Conservation (phyloP, 2,888 invertebrate species). For the Scaptomyza tumidula region DNA sequence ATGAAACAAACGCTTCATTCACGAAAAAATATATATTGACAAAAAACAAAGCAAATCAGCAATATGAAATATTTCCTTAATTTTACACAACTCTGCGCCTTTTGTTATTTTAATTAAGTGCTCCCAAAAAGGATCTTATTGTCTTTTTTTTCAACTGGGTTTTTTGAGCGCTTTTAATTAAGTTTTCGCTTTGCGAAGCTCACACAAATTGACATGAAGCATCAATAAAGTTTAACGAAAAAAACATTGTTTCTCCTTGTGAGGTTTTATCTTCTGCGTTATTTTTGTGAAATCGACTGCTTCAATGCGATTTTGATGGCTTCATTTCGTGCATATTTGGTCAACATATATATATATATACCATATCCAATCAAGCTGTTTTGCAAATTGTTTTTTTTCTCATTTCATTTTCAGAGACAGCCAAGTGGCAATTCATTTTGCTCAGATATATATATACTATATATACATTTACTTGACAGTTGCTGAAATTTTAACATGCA, state of each 20-base stretch:
- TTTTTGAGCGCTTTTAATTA: conserved; percentile 64
- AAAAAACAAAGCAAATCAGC: background rate
- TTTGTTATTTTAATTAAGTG: conserved; percentile 71
- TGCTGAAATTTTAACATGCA: conserved; percentile 23
- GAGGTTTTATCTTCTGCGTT: conserved; percentile 16
- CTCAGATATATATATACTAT: conserved; percentile 8
- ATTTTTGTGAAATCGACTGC: conserved; percentile 10
- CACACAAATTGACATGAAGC: conserved; percentile 64
- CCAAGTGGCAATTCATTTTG: conserved; percentile 39
- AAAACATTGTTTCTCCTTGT: conserved; percentile 56
- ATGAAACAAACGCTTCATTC: conserved; percentile 76
- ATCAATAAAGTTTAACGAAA: conserved; percentile 69
- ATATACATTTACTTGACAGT: conserved; percentile 12
- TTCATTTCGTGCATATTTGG: conserved; percentile 54
- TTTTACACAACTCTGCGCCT: conserved; percentile 59
- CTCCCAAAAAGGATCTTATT: conserved; percentile 64
- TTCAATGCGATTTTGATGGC: conserved; percentile 64
- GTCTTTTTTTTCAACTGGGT: conserved; percentile 7
- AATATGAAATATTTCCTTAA: conserved; percentile 52
- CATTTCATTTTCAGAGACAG: conserved; percentile 6
- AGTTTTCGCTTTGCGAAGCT: conserved; percentile 65
- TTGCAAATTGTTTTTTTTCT: conserved; percentile 30
- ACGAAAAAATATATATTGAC: conserved; percentile 52
- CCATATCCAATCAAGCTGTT: conserved; percentile 53
- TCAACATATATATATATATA: conserved; percentile 52